A percentile compares a stretch with the other conserved stretches of the same genome.
Evolutionary conservation across 2,888 invertebrate genomes (phyloP).

Genomic region (Cryptops parisi): DNA sequence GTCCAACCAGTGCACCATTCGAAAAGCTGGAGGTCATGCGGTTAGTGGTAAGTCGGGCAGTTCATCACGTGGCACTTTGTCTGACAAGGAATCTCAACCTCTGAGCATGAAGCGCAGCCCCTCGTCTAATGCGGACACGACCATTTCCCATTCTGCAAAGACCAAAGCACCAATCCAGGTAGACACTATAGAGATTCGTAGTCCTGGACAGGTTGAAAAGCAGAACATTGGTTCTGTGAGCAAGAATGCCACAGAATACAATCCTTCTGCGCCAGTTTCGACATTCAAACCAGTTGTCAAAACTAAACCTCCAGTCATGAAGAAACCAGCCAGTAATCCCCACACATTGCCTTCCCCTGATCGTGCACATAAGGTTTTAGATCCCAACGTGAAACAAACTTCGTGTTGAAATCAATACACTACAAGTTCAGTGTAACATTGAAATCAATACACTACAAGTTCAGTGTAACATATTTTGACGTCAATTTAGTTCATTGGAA

Average conservation of each 20-base stretch:
- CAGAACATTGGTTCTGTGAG: not conserved
- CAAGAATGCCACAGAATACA: slow-evolving; percentile 1
- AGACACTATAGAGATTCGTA: slow-evolving; percentile 5
- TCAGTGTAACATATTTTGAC: too few relatives aligned
- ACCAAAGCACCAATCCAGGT: not conserved
- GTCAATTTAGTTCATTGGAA: too few relatives aligned
- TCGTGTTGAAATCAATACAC: slow-evolving; percentile 16
- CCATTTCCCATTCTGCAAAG: too few relatives aligned
- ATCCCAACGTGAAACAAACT: slow-evolving; percentile 16
- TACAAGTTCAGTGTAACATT: too few relatives aligned
- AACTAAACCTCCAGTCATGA: slow-evolving; percentile 65
- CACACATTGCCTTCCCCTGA: slow-evolving; percentile 1
- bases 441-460: too few relatives aligned
- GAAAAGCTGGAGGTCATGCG: slow-evolving; percentile 35
- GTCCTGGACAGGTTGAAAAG: slow-evolving; percentile 4
- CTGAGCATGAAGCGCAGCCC: slow-evolving; percentile 18
- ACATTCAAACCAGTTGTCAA: slow-evolving; percentile 34
- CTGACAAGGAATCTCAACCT: slow-evolving; percentile 12
- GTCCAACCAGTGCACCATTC: slow-evolving; percentile 60
- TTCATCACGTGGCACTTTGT: slow-evolving; percentile 32
- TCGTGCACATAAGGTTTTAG: not conserved
- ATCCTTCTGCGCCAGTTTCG: slow-evolving; percentile 21
- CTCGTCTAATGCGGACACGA: not conserved
- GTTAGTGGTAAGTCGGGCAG: not conserved
- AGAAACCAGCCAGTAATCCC: slow-evolving; percentile 44